phyloP scores from a whole-genome alignment of 2,797 vertebrate species.

The Loris lydekkerianus region DNA sequence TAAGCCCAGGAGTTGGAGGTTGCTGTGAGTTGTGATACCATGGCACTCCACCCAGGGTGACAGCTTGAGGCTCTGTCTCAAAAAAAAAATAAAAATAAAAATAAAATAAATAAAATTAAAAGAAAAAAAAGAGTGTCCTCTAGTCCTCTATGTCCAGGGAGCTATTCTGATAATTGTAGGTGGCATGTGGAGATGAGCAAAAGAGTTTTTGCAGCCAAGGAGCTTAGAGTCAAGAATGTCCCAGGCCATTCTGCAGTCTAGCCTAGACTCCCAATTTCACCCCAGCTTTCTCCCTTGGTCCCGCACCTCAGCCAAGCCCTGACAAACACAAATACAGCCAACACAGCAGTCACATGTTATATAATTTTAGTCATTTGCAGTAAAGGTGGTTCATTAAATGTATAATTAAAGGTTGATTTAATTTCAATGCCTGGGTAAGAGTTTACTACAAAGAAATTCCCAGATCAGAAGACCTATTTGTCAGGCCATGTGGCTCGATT shows the following conservation, averaged over 20 bases:
- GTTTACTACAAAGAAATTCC: conserved; percentile 66
- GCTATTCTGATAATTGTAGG: neutral
- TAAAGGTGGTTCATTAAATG: conserved; percentile 70
- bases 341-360: conserved; percentile 29
- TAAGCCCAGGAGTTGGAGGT: no score
- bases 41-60: no score
- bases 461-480: conserved; percentile 57
- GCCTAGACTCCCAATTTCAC: conserved; percentile 32
- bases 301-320: conserved; percentile 3
- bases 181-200: conserved; percentile 32
- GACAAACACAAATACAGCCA: conserved; percentile 46
- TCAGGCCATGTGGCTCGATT: neutral
- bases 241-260: neutral
- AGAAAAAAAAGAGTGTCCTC: no score
- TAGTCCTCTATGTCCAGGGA: neutral
- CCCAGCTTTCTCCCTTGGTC: conserved; percentile 15
- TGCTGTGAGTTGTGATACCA: no score
- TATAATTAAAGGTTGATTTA: conserved; percentile 54
- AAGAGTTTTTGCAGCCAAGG: neutral
- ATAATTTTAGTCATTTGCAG: conserved; percentile 58
- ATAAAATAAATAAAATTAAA: no score
- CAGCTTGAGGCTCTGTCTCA: no score
- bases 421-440: conserved; percentile 55
- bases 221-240: conserved; percentile 27
- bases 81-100: no score